Base-by-base conservation (phyloP, 92 coral and sea anemone genomes). In the Heteractis magnifica region DNA sequence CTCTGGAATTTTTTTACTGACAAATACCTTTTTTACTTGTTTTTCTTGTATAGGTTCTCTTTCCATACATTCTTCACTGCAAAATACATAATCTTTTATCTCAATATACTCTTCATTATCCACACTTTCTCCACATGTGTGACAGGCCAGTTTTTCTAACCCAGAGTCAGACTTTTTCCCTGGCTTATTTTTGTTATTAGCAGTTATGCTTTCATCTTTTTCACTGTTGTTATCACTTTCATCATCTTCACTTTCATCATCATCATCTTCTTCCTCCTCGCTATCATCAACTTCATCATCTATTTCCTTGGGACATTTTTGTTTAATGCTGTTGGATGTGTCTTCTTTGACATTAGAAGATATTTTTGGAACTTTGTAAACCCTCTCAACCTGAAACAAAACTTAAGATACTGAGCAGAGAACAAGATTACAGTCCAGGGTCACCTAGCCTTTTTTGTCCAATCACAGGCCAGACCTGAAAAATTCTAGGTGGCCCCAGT, bases 21-120 rank as follows among this genome's bases (percentile, higher is more conserved):
- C 41, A 23, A 68, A 68, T 68, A 68, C 73, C 73, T 68, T 68
- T 26, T 79, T 79, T 10, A 76, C 13, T 60, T 80, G 56, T 51
- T 80, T 84, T 4, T 76, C 81, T 15, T 52, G 75, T 9, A 60
- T 34, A 10, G 81, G 76, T 49, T 82, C 80, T 72, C 88, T 86
- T 59, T 89, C 92, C 64, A 86, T 4, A 51, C 92, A 89, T 74
- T 89, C 92, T 71, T 93, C 97, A 77, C 93, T 91, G 87, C 94
- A 93, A 70, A 86, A 93, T 49, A 89, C 48, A 49, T 87, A 81
- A n/a, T 83, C 92, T 5, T 87, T 88, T 18, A 78, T 49, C 21
- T 86, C 85, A 23, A 93, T 58, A 81, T 83, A 80, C 21, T 77
- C 88, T 56, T 93, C 90, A 65, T 88, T 85, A 65, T 86, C 86